Base-by-base conservation (phyloP, 2,888 invertebrate species). In the Diaprepes abbreviatus region DNA sequence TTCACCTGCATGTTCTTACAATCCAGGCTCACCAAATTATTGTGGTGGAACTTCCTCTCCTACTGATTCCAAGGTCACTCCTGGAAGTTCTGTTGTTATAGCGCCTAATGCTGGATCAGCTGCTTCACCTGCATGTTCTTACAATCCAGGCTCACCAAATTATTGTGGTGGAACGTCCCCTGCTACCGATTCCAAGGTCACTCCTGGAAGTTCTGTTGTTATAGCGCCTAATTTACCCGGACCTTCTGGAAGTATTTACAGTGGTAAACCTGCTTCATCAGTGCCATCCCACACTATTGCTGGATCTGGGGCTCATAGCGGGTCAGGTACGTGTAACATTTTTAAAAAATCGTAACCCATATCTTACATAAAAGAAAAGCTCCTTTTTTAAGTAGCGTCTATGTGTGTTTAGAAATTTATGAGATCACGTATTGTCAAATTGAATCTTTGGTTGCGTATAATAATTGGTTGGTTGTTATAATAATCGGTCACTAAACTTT, bases 211-310 rank as follows among this genome's bases (percentile, higher is more conserved):
- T 33, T 16, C 35, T 0, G 4, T 36, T 48, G 66, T 67, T 14
- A 65, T 69, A 52, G 68, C 66, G 10, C 66, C 67, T 12, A 50
- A 1, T 19, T 72, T 74, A 36, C 76, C 75, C 17, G 76, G 76
- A 35, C 73, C 73, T 35, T 62, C 54, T 21, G 74, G 74, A 48
- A 74, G 72, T 43, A 77, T 75, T 40, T 60, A 74, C 36, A 66
- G 73, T 9, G 72, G 73, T 35, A 75, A 74, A 70, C 74, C 73
- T 14, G 72, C 69, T 9, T 1, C n/a, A 14, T 16, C 71, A 10
- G 35, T 50, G 14, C 35, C 21, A 14, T 10, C 35, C 9, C 17
- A 38, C 3, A n/a, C 7, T 40, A 40, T 7, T 38, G 45, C 28
- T 28, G 12, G 10, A n/a, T 38, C 60, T 10, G 17, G 14, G 14